These are phyloP conservation scores for Tanypteryx hageni DNA, from an alignment of 2,888 invertebrate genomes.

Conservation along the genomic window DNA sequence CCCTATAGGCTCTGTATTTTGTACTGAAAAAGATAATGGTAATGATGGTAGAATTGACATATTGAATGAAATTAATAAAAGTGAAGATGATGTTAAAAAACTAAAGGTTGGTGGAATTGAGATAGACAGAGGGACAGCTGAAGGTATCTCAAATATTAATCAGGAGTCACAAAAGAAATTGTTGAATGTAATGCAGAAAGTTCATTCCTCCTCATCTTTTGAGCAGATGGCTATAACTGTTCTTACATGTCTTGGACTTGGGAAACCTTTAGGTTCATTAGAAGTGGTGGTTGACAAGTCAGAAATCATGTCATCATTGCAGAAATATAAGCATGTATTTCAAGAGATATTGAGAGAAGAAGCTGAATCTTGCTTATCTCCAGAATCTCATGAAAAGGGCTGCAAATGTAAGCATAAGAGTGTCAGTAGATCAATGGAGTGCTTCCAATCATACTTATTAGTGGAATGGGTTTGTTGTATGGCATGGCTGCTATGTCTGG, in stretches of 20 bases:
- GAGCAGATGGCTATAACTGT: conserved; percentile 6
- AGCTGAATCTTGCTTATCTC: background rate
- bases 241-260: conserved; percentile 37
- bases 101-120: background rate
- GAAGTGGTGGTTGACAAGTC: background rate
- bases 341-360: conserved; percentile 65
- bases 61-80: background rate
- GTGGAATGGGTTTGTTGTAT: conserved; percentile 78
- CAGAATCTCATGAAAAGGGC: background rate
- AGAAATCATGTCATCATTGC: background rate
- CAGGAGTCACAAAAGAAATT: background rate
- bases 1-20: conserved; percentile 9
- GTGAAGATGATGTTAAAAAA: background rate
- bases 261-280: conserved; percentile 19
- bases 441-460: conserved; percentile 77
- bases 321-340: conserved; percentile 23
- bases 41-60: background rate
- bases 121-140: background rate
- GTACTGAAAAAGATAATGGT: background rate
- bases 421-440: conserved; percentile 71
- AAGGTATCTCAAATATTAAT: background rate
- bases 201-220: background rate
- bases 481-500: conserved; percentile 77
- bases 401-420: conserved; percentile 65
- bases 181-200: background rate